phyloP scores from a whole-genome alignment of 2,113 vertebrate genomes.

The Entomyzon cyanotis region DNA sequence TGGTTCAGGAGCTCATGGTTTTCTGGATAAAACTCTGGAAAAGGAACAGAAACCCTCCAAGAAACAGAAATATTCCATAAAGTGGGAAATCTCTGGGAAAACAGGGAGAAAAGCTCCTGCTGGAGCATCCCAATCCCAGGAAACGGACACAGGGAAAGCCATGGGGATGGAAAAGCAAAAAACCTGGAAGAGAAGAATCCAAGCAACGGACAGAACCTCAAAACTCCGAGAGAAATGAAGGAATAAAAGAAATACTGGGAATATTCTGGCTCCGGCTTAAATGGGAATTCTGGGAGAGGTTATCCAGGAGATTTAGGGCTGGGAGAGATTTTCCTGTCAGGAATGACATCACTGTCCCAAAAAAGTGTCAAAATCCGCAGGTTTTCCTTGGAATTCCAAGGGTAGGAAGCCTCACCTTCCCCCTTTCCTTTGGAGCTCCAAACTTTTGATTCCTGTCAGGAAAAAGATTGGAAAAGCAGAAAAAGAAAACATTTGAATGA shows the following conservation, averaged over 20 bases:
- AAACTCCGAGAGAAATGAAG: not conserved
- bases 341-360: conserved; percentile 21
- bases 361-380: conserved; percentile 59
- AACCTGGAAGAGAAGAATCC: not conserved
- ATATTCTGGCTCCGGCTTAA: not conserved
- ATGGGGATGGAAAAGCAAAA: not conserved
- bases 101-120: not conserved
- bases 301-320: not conserved
- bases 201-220: not conserved
- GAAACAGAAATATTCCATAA: not conserved
- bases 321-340: not conserved
- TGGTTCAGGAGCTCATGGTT: not conserved
- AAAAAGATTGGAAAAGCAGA: not conserved
- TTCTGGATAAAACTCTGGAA: not conserved
- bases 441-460: not conserved
- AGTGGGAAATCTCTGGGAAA: not conserved
- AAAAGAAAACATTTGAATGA: not conserved
- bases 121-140: not conserved
- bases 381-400: conserved; percentile 42
- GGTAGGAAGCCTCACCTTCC: conserved; percentile 7
- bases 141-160: fast-evolving
- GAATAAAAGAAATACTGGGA: not conserved
- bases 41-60: not conserved
- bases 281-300: not conserved
- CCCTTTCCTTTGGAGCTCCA: conserved; percentile 9